These are phyloP conservation scores for Oncopodura yosiiana DNA, from an alignment of 1,140 invertebrate species.

Conservation along the genomic window DNA sequence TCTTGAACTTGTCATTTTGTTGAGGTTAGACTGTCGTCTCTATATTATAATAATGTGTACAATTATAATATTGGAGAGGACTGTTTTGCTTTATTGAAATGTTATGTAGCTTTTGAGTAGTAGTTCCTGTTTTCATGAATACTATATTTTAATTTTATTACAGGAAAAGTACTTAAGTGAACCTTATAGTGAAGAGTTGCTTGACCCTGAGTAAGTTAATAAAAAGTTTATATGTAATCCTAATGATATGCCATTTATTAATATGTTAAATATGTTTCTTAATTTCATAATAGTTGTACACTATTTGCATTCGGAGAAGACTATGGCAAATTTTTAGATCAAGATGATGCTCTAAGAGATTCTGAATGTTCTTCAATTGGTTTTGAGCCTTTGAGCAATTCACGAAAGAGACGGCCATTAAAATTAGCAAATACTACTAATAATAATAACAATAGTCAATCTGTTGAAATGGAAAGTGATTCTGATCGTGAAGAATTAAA, in stretches of 20 bases:
- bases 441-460: slow-evolving; percentile 11
- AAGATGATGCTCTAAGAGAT: too few relatives aligned
- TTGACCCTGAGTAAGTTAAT: slow-evolving; percentile 55
- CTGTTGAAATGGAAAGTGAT: slow-evolving; percentile 54
- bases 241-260: not conserved
- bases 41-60: too few relatives aligned
- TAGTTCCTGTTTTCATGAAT: not conserved
- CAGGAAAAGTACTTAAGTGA: slow-evolving; percentile 86
- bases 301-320: slow-evolving; percentile 82
- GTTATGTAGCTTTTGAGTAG: slow-evolving; percentile 2
- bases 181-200: slow-evolving; percentile 73
- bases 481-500: slow-evolving; percentile 55
- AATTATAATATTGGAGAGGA: too few relatives aligned
- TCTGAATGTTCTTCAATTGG: slow-evolving; percentile 33
- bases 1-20: too few relatives aligned
- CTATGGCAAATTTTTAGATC: slow-evolving; percentile 72
- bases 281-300: slow-evolving; percentile 58
- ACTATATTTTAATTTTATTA: slow-evolving; percentile 37
- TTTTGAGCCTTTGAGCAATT: slow-evolving; percentile 31
- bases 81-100: too few relatives aligned
- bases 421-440: slow-evolving; percentile 12
- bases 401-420: slow-evolving; percentile 30
- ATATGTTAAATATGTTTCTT: not conserved
- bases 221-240: not conserved
- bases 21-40: too few relatives aligned